These are phyloP conservation scores for Lagopus leucura DNA, from an alignment of 2,113 vertebrate species.

Conservation along the genomic window DNA sequence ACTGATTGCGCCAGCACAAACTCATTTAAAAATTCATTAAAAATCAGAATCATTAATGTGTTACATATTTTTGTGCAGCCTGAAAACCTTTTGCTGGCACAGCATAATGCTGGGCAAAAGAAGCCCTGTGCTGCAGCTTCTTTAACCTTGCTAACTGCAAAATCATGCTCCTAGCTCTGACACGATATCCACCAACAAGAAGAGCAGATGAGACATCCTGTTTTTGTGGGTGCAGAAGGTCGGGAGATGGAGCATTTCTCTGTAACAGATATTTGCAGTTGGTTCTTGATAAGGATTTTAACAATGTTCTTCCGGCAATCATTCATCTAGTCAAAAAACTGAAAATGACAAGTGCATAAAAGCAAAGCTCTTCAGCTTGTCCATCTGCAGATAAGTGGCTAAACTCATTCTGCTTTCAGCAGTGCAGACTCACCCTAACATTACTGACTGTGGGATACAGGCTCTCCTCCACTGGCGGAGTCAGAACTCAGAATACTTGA, in stretches of 20 bases:
- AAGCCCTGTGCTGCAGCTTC: not conserved
- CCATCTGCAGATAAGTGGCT: not conserved
- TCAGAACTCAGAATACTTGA: not conserved
- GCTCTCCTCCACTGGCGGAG: not conserved
- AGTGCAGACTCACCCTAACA: not conserved
- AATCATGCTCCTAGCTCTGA: not conserved
- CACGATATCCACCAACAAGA: not conserved
- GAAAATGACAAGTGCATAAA: not conserved
- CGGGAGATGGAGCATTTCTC: not conserved
- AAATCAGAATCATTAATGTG: not conserved
- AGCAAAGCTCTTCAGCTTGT: not conserved
- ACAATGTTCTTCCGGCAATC: not conserved
- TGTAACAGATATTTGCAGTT: not conserved
- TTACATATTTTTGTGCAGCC: not conserved
- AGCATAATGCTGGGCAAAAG: not conserved
- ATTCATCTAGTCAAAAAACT: not conserved
- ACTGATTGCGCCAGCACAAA: not conserved
- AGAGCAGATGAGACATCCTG: not conserved
- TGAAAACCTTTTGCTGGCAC: not conserved
- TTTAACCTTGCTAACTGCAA: not conserved
- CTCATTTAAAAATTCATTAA: constrained; percentile 17
- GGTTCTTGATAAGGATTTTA: not conserved
- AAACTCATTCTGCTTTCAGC: not conserved
- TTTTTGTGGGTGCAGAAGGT: not conserved
- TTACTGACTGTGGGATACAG: not conserved